Conservation (phyloP, 2,113 vertebrate species). For the Passer domesticus region DNA sequence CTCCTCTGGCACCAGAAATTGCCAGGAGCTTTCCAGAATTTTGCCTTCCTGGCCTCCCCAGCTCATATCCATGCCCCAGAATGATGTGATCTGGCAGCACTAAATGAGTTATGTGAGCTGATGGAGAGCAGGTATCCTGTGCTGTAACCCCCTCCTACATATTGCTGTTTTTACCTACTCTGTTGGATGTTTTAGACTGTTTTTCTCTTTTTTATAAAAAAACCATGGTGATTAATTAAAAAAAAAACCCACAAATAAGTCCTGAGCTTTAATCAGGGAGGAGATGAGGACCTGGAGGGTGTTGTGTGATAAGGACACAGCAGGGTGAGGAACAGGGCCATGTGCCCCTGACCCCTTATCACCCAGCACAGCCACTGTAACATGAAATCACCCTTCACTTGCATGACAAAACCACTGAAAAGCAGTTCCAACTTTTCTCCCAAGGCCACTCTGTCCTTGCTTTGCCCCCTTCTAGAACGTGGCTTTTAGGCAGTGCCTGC, state of each 20-base stretch:
- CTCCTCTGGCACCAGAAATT: not conserved
- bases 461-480: not conserved
- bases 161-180: not conserved
- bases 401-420: not conserved
- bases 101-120: not conserved
- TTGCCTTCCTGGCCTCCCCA: not conserved
- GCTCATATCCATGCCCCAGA: not conserved
- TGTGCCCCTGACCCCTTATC: slow-evolving; percentile 6
- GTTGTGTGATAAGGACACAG: not conserved
- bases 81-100: not conserved
- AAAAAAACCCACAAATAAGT: not conserved
- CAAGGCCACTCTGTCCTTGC: slow-evolving; percentile 4
- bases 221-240: not conserved
- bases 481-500: not conserved
- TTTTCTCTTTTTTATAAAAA: not conserved
- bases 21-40: not conserved
- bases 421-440: not conserved
- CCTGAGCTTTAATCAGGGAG: not conserved
- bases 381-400: not conserved
- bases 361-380: fast-evolving
- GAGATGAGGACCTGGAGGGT: not conserved
- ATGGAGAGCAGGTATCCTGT: not conserved
- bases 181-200: not conserved
- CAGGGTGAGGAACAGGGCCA: not conserved
- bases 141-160: not conserved